Conservation (phyloP, 1,140 invertebrate genomes). For the Drosophila carrolli region DNA sequence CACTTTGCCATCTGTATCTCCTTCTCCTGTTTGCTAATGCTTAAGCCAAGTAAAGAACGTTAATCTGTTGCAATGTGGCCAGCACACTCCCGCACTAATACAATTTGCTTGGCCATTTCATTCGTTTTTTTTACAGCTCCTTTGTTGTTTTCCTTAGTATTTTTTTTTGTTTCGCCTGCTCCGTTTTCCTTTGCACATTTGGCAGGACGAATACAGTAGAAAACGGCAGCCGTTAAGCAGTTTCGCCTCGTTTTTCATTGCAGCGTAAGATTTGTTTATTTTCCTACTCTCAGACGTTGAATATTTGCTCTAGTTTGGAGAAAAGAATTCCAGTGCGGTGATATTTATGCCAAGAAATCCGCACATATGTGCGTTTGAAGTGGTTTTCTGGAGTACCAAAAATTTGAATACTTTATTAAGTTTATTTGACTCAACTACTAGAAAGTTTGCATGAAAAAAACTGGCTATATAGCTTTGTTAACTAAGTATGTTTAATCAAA, state of each 20-base stretch:
- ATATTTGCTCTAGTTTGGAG: conserved; percentile 25
- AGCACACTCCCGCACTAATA: conserved; percentile 44
- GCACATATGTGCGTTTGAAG: conserved; percentile 18
- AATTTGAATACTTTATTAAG: conserved; percentile 1
- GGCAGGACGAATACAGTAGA: conserved; percentile 42
- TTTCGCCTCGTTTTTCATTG: conserved; percentile 79
- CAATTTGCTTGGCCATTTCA: conserved; percentile 64
- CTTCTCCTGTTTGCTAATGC: conserved; percentile 53
- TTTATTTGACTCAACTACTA: conserved; percentile 4
- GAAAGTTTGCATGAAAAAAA: not conserved
- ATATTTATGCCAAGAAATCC: conserved; percentile 10
- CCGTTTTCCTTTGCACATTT: conserved; percentile 32
- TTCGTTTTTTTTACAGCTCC: conserved; percentile 3
- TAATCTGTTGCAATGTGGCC: conserved; percentile 74
- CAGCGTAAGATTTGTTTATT: conserved; percentile 66
- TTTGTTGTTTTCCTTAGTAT: conserved; percentile 26
- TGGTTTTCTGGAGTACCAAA: conserved; percentile 11
- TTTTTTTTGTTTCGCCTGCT: conserved; percentile 40
- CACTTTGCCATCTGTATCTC: not conserved
- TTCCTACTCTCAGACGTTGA: conserved; percentile 9
- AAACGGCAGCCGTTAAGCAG: conserved; percentile 73
- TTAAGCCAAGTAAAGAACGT: conserved; percentile 68
- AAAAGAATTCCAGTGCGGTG: conserved; percentile 1
- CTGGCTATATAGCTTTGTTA: too few species aligned
- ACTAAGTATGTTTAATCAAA: too few species aligned